Percentiles rank a stretch among this genome's conserved stretches.
These are phyloP conservation scores for Chloroclystis v-ata DNA, from an alignment of 2,888 invertebrate species.

Conservation along the genomic window DNA sequence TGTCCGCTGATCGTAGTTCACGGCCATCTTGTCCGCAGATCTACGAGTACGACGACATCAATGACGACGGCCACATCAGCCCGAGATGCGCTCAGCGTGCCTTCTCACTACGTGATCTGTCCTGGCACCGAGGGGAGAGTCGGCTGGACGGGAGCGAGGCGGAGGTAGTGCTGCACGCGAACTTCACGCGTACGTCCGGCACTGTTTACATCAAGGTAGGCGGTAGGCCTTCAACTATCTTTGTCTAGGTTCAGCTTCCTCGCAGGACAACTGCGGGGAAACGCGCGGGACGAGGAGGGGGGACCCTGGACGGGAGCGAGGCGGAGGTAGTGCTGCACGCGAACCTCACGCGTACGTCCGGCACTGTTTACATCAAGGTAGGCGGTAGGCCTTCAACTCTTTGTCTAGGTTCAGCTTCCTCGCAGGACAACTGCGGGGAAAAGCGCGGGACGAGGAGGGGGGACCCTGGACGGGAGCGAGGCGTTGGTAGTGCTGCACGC, in stretches of 20 bases:
- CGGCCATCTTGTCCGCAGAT: conserved; percentile 69
- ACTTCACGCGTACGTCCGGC: conserved; percentile 31
- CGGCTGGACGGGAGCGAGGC: conserved; percentile 52
- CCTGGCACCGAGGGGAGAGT: conserved; percentile 47
- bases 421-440: too few relatives aligned
- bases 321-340: conserved; percentile 50
- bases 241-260: too few relatives aligned
- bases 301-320: conserved; percentile 50
- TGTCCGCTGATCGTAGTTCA: too few relatives aligned
- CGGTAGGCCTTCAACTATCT: too few relatives aligned
- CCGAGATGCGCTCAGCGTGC: conserved; percentile 46
- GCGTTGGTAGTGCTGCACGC: conserved; percentile 50
- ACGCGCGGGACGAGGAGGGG: too few relatives aligned
- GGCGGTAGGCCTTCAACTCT: neutral
- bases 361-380: conserved; percentile 48
- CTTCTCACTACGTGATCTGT: conserved; percentile 35
- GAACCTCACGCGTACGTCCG: conserved; percentile 27
- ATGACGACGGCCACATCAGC: conserved; percentile 64
- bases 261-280: too few relatives aligned
- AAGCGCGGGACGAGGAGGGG: too few relatives aligned
- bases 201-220: conserved; percentile 47
- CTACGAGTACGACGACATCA: conserved; percentile 78
- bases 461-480: conserved; percentile 50
- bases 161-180: conserved; percentile 45
- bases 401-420: too few relatives aligned